These are phyloP conservation scores for Microtus pennsylvanicus DNA, from an alignment of 2,113 vertebrate genomes.

Conservation along the genomic window DNA sequence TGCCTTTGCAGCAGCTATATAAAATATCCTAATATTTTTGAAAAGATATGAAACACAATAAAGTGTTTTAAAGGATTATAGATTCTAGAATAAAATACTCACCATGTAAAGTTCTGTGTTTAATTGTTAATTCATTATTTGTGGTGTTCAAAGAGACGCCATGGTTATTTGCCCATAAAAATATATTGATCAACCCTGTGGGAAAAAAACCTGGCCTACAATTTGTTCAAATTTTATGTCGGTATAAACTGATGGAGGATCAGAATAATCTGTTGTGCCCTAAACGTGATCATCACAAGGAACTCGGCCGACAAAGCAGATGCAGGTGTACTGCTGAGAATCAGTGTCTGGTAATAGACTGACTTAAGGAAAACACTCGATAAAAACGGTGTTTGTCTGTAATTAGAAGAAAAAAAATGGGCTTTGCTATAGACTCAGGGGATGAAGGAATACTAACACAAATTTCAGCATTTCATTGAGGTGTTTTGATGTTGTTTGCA, in stretches of 20 bases:
- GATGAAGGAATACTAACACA: not conserved
- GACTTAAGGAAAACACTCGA: not conserved
- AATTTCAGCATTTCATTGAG: not conserved
- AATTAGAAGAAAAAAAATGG: not conserved
- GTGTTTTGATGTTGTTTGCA: not conserved
- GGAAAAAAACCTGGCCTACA: conserved; percentile 25
- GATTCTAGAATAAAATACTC: conserved; percentile 64
- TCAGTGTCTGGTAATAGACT: not conserved
- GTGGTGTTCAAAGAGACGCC: not conserved
- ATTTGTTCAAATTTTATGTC: conserved; percentile 63
- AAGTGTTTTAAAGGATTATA: conserved; percentile 54
- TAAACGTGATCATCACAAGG: conserved; percentile 40
- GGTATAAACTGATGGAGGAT: conserved; percentile 4
- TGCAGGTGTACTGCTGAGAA: not conserved
- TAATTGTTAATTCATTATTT: conserved; percentile 72
- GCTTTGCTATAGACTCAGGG: not conserved
- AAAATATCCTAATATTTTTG: not conserved
- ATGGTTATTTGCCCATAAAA: conserved; percentile 62
- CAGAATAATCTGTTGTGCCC: not conserved
- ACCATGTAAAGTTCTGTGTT: conserved; percentile 67
- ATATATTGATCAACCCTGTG: conserved; percentile 62
- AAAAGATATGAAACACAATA: not conserved
- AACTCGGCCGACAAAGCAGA: not conserved
- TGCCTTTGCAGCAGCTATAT: not conserved
- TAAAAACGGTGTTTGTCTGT: not conserved